Base-by-base conservation (phyloP, 2,888 invertebrate genomes). In the Amphipoea lucens region DNA sequence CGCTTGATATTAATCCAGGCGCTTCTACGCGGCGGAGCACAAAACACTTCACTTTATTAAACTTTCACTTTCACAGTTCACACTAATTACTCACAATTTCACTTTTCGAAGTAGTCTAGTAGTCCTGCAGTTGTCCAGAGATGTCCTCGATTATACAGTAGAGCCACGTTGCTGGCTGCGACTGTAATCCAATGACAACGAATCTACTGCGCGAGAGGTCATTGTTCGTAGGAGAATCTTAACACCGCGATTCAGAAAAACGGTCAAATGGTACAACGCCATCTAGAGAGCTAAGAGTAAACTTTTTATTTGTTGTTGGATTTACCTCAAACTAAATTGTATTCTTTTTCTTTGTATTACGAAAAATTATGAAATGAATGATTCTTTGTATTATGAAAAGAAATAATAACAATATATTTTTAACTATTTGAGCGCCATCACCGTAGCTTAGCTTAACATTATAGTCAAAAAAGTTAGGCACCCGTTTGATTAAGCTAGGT, bases 201-300 rank as follows among this genome's bases (percentile, higher is more conserved):
- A 2, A 4, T 0, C 0, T 14, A 29, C n/a, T 17, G 36, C 51
- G 67, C 78, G 71, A 23, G 40, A 68, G 17, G 83, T 82, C 78
- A 78, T n/a, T 71, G 65, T 65, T 4, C 54, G 71, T 23, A 67
- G 68, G 84, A 78, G 65, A 84, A 82, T 86, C 86, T 86, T 84
- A 72, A 84, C 86, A 84, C 78, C 84, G 84, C 83, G 83, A 82
- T 84, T 86, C 84, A 84, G 86, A 20, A 4, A 29, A 0, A 51
- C 42, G n/a, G 7, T 12, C 12, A 11, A 62, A 51, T 14, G 9
- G 72, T 57, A 85, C 85, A 84, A 86, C 84, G 84, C 86, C 84
- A 84, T 84, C 84, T 84, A 84, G 84, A 17, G 78, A 86, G 74
- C 51, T 1, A 20, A 51, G 7, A n/a, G 23, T 40, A 71, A 84